Percentiles rank a stretch among this genome's conserved stretches.
Evolutionary conservation across 2,113 vertebrate genomes (phyloP).

Genomic region (Clarias macrocephalus): DNA sequence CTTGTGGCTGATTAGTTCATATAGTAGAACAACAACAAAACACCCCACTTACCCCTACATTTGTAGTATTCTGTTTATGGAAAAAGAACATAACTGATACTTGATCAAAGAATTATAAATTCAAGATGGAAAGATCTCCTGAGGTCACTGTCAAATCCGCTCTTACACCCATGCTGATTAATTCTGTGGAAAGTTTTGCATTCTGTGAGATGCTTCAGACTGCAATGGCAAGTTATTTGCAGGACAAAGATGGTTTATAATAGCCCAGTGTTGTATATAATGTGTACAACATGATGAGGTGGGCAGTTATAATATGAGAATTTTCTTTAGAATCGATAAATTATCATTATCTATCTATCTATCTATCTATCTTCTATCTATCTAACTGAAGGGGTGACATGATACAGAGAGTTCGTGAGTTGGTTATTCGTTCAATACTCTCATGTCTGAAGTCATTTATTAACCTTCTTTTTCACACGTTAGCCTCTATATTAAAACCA

Average conservation of each 20-base stretch:
- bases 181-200: not conserved
- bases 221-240: not conserved
- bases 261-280: not conserved
- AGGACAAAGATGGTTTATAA: not conserved
- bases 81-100: not conserved
- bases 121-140: not conserved
- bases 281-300: not conserved
- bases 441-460: not conserved
- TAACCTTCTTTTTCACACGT: not conserved
- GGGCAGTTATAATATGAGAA: not conserved
- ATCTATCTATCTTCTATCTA: no score
- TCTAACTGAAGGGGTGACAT: not conserved
- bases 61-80: not conserved
- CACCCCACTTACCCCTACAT: not conserved
- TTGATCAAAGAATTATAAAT: not conserved
- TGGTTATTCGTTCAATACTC: not conserved
- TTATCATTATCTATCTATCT: no score
- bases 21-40: not conserved
- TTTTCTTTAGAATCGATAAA: no score
- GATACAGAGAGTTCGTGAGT: not conserved
- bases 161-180: not conserved
- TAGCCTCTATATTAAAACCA: not conserved
- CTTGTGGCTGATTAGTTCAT: no score
- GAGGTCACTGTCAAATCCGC: not conserved
- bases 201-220: not conserved